Conservation (phyloP, 2,888 invertebrate species). For the Dione juno region DNA sequence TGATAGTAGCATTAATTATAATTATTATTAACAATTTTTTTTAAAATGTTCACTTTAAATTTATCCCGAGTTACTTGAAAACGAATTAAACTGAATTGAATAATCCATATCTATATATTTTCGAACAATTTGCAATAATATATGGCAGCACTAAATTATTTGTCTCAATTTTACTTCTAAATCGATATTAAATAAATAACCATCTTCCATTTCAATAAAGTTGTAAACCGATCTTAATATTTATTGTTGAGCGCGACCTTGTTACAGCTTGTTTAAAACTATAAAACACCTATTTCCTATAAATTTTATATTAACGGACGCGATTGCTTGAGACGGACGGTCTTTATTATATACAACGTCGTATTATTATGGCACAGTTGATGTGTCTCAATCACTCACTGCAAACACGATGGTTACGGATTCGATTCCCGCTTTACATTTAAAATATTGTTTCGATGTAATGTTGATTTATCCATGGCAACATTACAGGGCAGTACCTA, state of each 20-base stretch:
- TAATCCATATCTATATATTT: no score
- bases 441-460: no score
- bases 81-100: no score
- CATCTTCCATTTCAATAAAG: not conserved
- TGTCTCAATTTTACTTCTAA: not conserved
- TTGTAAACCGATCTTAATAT: not conserved
- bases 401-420: no score
- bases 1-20: not conserved
- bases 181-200: slow-evolving; percentile 1
- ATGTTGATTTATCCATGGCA: no score
- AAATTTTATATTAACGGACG: not conserved
- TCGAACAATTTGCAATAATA: not conserved
- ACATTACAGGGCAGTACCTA: no score
- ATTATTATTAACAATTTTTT: no score
- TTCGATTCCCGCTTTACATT: no score
- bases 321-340: not conserved
- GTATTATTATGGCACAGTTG: not conserved
- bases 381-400: no score
- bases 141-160: not conserved
- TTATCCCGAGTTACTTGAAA: no score
- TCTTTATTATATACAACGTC: not conserved
- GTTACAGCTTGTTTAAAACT: slow-evolving; percentile 7
- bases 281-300: slow-evolving; percentile 15
- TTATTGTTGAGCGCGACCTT: not conserved
- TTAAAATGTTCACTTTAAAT: not conserved